Percentiles rank a stretch among this genome's conserved stretches.
Evolutionary conservation across 2,888 invertebrate genomes (phyloP).

Genomic region (Agrochola lychnidis): DNA sequence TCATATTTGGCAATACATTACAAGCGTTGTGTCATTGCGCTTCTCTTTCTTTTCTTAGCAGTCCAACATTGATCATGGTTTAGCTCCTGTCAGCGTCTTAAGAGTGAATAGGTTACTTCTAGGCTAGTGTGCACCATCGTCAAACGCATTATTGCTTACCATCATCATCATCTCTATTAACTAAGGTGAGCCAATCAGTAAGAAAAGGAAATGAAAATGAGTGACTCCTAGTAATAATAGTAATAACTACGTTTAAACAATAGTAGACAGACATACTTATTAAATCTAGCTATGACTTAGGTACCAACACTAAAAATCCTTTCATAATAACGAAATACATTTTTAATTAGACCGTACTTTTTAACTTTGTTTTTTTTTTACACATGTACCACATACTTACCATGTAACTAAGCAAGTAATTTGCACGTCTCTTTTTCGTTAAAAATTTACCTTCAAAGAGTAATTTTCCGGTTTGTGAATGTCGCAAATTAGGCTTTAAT

Average conservation of each 20-base stretch:
- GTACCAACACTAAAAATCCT: no score
- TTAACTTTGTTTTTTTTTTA: conserved; percentile 16
- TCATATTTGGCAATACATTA: no score
- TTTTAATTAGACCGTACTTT: conserved; percentile 42
- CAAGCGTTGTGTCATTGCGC: no score
- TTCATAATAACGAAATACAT: conserved; percentile 18
- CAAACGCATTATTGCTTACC: background rate
- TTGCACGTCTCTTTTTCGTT: conserved; percentile 64
- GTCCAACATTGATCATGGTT: no score
- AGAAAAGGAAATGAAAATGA: background rate
- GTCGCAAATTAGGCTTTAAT: conserved; percentile 86
- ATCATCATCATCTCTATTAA: no score
- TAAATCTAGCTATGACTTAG: background rate
- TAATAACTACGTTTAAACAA: background rate
- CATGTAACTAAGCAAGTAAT: conserved; percentile 53
- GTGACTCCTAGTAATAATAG: background rate
- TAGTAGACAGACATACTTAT: background rate
- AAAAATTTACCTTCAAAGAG: conserved; percentile 73
- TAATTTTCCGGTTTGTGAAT: conserved; percentile 80
- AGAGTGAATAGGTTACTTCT: background rate
- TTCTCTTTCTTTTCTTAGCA: no score
- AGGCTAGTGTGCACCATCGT: background rate
- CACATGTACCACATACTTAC: conserved; percentile 11
- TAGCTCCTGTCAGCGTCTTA: no score
- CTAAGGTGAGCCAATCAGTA: background rate